Conservation (phyloP, 2,797 vertebrate species). For the Melanotaenia maccullochi region DNA sequence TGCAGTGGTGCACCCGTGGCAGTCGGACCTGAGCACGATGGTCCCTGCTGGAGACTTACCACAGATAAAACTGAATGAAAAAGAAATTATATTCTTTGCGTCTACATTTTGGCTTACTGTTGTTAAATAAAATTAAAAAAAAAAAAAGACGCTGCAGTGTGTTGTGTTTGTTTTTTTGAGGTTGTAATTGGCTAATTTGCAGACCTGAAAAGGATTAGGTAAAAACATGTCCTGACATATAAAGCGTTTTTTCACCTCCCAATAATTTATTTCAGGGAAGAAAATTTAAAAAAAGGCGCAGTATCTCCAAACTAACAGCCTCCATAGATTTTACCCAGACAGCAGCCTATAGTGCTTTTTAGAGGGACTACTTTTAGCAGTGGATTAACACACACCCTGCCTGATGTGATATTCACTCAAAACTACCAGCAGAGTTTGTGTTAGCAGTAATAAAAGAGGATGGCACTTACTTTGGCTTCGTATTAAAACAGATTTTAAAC, state of each 20-base stretch:
- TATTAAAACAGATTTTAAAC: not conserved
- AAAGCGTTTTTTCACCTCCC: not conserved
- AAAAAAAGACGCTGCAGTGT: too few species aligned
- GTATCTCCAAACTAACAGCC: conserved; percentile 6
- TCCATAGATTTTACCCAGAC: not conserved
- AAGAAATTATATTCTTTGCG: not conserved
- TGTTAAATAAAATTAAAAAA: not conserved
- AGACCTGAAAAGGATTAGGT: not conserved
- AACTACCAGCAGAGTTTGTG: not conserved
- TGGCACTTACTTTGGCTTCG: not conserved
- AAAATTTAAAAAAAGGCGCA: not conserved
- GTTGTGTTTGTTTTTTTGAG: not conserved
- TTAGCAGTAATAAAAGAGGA: too few species aligned
- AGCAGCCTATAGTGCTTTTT: too few species aligned
- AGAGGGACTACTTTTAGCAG: not conserved
- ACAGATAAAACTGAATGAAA: not conserved
- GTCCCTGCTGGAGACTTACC: not conserved
- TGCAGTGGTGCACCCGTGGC: not conserved
- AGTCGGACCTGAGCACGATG: not conserved
- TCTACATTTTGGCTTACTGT: not conserved
- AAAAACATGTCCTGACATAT: not conserved
- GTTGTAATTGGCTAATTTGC: not conserved
- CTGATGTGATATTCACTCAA: not conserved
- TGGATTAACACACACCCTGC: not conserved
- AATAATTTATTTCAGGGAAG: too few species aligned